These are phyloP conservation scores for Rhabdornis inornatus DNA, from an alignment of 2,113 vertebrate genomes.

Conservation along the genomic window DNA sequence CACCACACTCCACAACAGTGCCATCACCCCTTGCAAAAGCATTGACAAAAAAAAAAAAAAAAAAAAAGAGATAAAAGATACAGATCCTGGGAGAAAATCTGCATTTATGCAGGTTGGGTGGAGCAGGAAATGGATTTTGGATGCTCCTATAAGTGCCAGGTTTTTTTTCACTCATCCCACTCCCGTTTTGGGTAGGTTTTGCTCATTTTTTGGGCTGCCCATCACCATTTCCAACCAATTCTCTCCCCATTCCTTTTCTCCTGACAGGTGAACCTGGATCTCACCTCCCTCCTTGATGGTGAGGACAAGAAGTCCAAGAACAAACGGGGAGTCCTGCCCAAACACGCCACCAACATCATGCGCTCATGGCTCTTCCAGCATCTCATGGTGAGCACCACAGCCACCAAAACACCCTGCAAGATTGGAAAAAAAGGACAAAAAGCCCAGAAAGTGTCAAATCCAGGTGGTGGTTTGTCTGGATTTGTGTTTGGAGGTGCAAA, in stretches of 20 bases:
- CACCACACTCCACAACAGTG: not conserved
- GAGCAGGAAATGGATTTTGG: not conserved
- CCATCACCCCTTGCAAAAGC: not conserved
- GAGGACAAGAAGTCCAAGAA: constrained; percentile 99
- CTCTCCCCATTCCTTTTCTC: constrained; percentile 37
- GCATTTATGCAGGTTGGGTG: not conserved
- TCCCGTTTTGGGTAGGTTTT: not conserved
- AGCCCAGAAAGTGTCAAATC: accelerated
- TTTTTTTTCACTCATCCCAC: not conserved
- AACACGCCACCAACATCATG: constrained; percentile 99
- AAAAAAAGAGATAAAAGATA: not conserved
- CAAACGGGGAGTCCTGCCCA: constrained; percentile 94
- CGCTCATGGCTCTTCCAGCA: constrained; percentile 99
- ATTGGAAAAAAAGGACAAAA: accelerated
- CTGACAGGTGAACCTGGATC: constrained; percentile 92
- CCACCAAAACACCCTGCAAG: not conserved
- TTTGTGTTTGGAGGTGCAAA: not conserved
- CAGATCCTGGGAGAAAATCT: not conserved
- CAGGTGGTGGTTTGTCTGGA: not conserved
- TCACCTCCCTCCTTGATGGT: constrained; percentile 91
- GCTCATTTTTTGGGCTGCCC: not conserved
- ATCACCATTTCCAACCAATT: accelerated
- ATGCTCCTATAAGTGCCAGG: accelerated
- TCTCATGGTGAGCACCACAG: constrained; percentile 87
- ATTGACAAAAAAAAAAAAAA: not conserved